Evolutionary conservation across 2,797 vertebrate genomes (phyloP).

Genomic region (Bryconaethiops microstoma): DNA sequence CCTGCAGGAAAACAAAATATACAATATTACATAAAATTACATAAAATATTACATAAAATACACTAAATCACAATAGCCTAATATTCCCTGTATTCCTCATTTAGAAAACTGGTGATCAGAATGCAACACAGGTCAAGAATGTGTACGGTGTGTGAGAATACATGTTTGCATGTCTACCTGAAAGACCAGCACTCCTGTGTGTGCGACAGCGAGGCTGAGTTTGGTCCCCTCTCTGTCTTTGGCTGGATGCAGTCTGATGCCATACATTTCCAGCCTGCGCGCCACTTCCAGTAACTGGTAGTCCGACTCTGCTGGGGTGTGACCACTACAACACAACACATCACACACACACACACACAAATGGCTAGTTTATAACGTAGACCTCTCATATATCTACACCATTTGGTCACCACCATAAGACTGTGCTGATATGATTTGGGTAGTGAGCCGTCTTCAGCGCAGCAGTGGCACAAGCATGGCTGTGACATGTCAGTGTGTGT

Average conservation of each 20-base stretch:
- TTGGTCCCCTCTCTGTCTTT: conserved; percentile 94
- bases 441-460: not conserved
- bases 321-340: conserved; percentile 80
- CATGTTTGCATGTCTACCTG: conserved; percentile 78
- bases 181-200: conserved; percentile 94
- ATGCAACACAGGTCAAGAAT: not conserved
- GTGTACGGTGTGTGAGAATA: not conserved
- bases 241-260: conserved; percentile 91
- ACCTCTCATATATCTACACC: no score
- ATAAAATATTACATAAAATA: no score
- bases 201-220: conserved; percentile 91
- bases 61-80: not conserved
- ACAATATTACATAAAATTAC: not conserved
- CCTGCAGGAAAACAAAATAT: conserved; percentile 71
- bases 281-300: conserved; percentile 94
- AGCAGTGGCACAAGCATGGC: not conserved
- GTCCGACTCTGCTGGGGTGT: conserved; percentile 95
- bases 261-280: conserved; percentile 93
- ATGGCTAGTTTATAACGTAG: no score
- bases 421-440: not conserved
- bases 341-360: not conserved
- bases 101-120: not conserved
- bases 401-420: not conserved
- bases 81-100: not conserved
- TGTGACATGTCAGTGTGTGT: no score